Conservation (phyloP, 2,113 vertebrate genomes). For the Macaca nemestrina region DNA sequence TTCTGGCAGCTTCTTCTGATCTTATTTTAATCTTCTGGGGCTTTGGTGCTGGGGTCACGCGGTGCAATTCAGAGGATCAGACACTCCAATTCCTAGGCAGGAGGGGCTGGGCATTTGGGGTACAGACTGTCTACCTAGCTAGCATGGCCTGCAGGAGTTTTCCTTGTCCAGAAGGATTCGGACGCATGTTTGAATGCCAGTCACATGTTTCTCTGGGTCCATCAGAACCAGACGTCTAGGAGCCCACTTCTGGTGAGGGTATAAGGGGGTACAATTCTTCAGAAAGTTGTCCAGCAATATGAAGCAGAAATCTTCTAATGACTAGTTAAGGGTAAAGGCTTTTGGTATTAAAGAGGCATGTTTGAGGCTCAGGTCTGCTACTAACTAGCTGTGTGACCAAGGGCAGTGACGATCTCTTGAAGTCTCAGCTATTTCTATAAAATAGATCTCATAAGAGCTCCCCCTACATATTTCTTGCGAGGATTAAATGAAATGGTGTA, state of each 20-base stretch:
- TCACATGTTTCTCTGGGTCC: not conserved
- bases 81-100: not conserved
- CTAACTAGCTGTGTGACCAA: not conserved
- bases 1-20: constrained; percentile 48
- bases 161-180: not conserved
- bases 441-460: not conserved
- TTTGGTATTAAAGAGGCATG: not conserved
- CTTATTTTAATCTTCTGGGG: constrained; percentile 2
- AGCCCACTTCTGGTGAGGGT: not conserved
- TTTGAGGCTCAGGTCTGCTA: not conserved
- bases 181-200: not conserved
- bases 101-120: not conserved
- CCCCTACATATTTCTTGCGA: not conserved
- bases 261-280: not conserved
- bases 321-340: not conserved
- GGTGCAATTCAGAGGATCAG: not conserved
- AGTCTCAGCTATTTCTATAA: not conserved
- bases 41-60: not conserved
- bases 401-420: not conserved
- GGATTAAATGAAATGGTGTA: not conserved
- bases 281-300: not conserved
- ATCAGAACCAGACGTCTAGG: not conserved
- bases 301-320: not conserved
- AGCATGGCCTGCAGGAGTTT: not conserved
- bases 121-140: not conserved